phyloP scores from a whole-genome alignment of 1,140 invertebrate species.

The Megathymus violae region DNA sequence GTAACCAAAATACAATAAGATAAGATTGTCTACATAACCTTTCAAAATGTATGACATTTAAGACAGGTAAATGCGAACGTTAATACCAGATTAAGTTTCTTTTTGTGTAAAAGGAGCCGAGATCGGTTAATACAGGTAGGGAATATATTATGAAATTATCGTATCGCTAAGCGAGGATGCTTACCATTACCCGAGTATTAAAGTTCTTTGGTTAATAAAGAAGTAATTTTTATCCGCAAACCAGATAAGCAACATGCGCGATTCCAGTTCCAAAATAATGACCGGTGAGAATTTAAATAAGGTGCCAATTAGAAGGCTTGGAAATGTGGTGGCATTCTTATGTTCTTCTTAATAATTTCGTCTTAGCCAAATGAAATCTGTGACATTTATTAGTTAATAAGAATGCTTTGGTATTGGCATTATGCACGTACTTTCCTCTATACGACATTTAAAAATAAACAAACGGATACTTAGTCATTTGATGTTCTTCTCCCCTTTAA shows the following conservation, averaged over 20 bases:
- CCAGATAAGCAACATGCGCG: conserved; percentile 54
- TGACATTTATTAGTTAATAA: conserved; percentile 63
- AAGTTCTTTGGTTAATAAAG: conserved; percentile 71
- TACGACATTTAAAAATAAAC: conserved; percentile 27
- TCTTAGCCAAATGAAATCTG: conserved; percentile 52
- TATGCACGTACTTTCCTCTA: conserved; percentile 28
- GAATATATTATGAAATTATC: conserved; percentile 70
- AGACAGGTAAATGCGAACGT: conserved; percentile 51
- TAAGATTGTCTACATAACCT: conserved; percentile 16
- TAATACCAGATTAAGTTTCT: conserved; percentile 57
- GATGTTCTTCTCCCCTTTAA: conserved; percentile 26
- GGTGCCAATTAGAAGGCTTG: conserved; percentile 69
- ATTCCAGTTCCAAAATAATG: conserved; percentile 64
- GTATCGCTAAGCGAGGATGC: conserved; percentile 58
- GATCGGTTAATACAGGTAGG: conserved; percentile 58
- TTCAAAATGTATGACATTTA: conserved; percentile 43
- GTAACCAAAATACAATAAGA: conserved; percentile 5
- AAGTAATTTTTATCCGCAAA: conserved; percentile 64
- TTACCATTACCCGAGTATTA: conserved; percentile 64
- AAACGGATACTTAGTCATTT: conserved; percentile 19
- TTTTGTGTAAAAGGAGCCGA: conserved; percentile 48
- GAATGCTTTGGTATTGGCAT: conserved; percentile 45
- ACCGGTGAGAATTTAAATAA: conserved; percentile 70
- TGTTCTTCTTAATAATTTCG: conserved; percentile 63
- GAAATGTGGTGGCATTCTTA: conserved; percentile 49